These are phyloP conservation scores for Dunckerocampus dactyliophorus DNA, from an alignment of 2,113 vertebrate genomes.

Conservation along the genomic window DNA sequence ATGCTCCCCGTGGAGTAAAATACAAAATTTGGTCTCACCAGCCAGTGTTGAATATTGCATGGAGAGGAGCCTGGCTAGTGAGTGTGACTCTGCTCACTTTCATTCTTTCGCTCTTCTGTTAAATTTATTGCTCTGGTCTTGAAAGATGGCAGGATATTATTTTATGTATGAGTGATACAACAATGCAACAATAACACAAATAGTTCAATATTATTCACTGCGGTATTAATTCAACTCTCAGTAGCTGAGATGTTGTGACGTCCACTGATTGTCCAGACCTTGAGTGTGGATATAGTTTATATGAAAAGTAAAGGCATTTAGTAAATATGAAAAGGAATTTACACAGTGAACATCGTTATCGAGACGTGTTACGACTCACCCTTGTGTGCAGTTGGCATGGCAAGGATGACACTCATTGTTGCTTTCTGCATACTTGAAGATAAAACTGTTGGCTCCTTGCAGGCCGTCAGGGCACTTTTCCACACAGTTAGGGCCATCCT, in stretches of 20 bases:
- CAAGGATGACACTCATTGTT: slow-evolving; percentile 93
- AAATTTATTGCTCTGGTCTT: slow-evolving; percentile 12
- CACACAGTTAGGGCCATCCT: slow-evolving; percentile 97
- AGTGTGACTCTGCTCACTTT: slow-evolving; percentile 28
- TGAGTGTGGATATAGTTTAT: background rate
- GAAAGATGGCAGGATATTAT: background rate
- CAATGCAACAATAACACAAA: background rate
- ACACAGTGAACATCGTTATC: background rate
- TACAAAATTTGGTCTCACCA: slow-evolving; percentile 46
- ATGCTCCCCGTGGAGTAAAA: slow-evolving; percentile 56
- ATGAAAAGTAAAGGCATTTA: no score
- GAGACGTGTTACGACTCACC: slow-evolving; percentile 61
- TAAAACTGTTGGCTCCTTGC: slow-evolving; percentile 94
- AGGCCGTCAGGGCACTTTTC: slow-evolving; percentile 96
- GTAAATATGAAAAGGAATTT: no score
- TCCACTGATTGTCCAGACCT: background rate
- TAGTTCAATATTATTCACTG: background rate
- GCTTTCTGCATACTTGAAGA: slow-evolving; percentile 94
- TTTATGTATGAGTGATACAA: slow-evolving; percentile 3
- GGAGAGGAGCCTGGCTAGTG: slow-evolving; percentile 41
- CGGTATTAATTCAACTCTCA: background rate
- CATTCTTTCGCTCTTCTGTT: slow-evolving; percentile 11
- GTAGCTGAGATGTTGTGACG: background rate
- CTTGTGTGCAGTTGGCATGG: slow-evolving; percentile 94
- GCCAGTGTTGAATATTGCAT: slow-evolving; percentile 48